Evolutionary conservation across 2,888 invertebrate genomes (phyloP), one percentile per base, ranked within the genome.

Genomic region (Lagria hirta): DNA sequence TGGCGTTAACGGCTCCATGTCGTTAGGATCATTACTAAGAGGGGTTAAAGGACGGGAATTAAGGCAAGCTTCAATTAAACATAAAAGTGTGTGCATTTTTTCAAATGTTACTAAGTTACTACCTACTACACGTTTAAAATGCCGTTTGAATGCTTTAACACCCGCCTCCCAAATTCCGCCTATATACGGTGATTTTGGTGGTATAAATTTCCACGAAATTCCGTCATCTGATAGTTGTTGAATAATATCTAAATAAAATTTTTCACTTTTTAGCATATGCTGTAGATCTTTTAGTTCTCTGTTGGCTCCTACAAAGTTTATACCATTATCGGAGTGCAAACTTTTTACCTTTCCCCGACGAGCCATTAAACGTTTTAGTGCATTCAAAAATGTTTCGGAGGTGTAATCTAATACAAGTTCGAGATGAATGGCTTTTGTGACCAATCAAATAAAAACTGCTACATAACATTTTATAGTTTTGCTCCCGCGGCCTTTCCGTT

Each of bases 151-250:
- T 2, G 30, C 22, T 23, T 30, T 30, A 1, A 37, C 22, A 3
- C 20, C 28, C 1, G 37, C 28, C 16, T 37, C 28, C 26, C 27
- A 27, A 3, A 38, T n/a, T 20, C 38, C 38, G 2, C 29, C 38
- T 7, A 28, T 21, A 11, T 29, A 15, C 4, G 38, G 38, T 6
- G 29, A 5, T 7, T 5, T 5, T 3, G 38, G 38, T 5, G 29
- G 28, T 2, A 29, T 29, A 29, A 38, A 29, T 14, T 7, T 4
- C 32, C 13, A 15, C 8, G 16, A 3, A 16, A 16, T 11, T 11
- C 30, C 4, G 14, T 17, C 4, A 7, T 30, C 12, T n/a, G n/a
- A n/a, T n/a, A n/a, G n/a, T n/a, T n/a, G n/a, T n/a, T n/a, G n/a
- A n/a, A n/a, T n/a, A n/a, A n/a, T n/a, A n/a, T n/a, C n/a, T n/a